Conservation (phyloP, 1,140 invertebrate genomes). For the Drosophila nigrodunni region DNA sequence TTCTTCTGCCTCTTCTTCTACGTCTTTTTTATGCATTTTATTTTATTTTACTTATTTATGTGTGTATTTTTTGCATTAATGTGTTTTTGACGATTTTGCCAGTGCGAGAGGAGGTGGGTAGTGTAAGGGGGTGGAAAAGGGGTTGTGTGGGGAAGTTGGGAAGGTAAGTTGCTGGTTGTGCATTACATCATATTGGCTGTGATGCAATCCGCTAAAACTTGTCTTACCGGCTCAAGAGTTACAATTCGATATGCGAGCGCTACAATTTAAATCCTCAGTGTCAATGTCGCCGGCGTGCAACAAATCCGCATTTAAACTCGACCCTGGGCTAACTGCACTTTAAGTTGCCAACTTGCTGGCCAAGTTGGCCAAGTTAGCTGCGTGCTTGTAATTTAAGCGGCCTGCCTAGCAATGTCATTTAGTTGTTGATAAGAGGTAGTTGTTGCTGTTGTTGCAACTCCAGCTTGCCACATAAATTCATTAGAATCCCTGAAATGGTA, state of each 20-base stretch:
- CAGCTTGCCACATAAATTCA: constrained; percentile 68
- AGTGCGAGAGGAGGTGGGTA: background rate
- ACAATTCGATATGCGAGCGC: constrained; percentile 79
- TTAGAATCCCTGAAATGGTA: constrained; percentile 60
- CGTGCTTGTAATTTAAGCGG: constrained; percentile 78
- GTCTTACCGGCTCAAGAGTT: constrained; percentile 74
- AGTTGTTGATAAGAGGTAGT: constrained; percentile 72
- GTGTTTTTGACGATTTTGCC: constrained; percentile 54
- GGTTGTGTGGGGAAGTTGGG: constrained; percentile 1
- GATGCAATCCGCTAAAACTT: constrained; percentile 77
- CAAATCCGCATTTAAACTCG: constrained; percentile 7
- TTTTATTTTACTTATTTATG: constrained; percentile 13
- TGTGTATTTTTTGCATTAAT: constrained; percentile 50
- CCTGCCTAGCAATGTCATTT: constrained; percentile 70
- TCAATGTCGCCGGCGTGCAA: constrained; percentile 65
- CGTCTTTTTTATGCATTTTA: constrained; percentile 14
- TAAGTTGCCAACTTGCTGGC: constrained; percentile 28
- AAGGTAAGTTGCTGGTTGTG: constrained; percentile 39
- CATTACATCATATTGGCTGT: constrained; percentile 76
- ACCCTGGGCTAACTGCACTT: constrained; percentile 56
- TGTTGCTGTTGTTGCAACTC: background rate
- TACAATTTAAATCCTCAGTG: constrained; percentile 80
- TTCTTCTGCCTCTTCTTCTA: background rate
- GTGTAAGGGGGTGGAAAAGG: too few relatives aligned
- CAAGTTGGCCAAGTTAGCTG: constrained; percentile 45